phyloP scores from a whole-genome alignment of 2,113 vertebrate genomes.

The Caretta caretta region DNA sequence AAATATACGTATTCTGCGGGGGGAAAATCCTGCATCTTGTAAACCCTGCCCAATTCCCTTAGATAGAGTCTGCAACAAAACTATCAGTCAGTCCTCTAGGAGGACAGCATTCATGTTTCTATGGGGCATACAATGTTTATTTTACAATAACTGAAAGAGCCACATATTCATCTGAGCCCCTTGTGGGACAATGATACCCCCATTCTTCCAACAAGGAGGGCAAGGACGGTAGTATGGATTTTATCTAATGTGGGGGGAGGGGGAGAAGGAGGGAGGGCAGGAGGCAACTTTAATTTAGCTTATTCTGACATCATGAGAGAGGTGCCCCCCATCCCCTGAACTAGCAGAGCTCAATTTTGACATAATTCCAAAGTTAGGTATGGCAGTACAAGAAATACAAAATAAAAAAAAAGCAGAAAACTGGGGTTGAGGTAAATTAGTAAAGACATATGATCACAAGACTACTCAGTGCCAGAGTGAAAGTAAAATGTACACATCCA shows the following conservation, averaged over 20 bases:
- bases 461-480: background rate
- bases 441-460: too few relatives aligned
- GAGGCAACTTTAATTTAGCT: background rate
- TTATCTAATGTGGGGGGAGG: background rate
- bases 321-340: background rate
- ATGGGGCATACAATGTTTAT: background rate
- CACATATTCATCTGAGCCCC: too few relatives aligned
- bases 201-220: background rate
- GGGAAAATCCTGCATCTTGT: background rate
- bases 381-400: background rate
- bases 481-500: background rate
- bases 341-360: background rate
- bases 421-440: too few relatives aligned
- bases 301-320: background rate
- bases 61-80: background rate
- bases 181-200: background rate
- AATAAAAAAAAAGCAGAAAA: background rate
- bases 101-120: background rate
- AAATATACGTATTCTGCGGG: background rate
- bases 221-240: background rate
- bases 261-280: background rate
- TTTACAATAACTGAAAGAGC: background rate
- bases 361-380: background rate
- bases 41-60: background rate
- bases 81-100: background rate